A percentile compares a stretch with the other conserved stretches of the same genome.
These are phyloP conservation scores for Drosophila melanosoma DNA, from an alignment of 2,888 invertebrate genomes.

Conservation along the genomic window DNA sequence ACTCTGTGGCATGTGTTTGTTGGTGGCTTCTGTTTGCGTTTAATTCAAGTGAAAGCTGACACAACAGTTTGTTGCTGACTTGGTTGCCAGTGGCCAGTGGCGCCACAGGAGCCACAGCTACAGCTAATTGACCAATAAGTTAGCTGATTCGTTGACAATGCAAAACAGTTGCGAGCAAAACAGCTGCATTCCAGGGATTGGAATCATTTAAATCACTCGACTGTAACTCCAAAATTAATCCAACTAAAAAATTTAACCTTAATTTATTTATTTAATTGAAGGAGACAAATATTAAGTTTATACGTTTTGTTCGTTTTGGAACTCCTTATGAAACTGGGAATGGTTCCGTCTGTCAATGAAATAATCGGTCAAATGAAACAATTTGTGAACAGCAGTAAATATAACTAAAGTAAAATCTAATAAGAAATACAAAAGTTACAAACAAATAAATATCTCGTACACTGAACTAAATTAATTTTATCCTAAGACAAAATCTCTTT, in stretches of 20 bases:
- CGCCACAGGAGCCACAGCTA: conserved; percentile 10
- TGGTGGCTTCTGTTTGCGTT: conserved; percentile 28
- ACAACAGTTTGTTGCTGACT: conserved; percentile 27
- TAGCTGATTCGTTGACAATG: conserved; percentile 5
- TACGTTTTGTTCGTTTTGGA: not conserved
- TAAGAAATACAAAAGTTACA: not conserved
- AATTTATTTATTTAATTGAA: not conserved
- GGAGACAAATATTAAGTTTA: not conserved
- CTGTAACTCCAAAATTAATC: too few species aligned
- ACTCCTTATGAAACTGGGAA: too few species aligned
- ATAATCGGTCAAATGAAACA: not conserved
- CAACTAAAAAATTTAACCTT: not conserved
- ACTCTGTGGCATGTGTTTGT: not conserved
- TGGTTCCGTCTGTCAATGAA: not conserved
- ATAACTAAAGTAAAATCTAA: not conserved
- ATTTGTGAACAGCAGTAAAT: not conserved
- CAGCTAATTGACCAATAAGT: conserved; percentile 50
- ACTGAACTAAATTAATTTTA: not conserved
- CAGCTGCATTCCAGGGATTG: conserved; percentile 13
- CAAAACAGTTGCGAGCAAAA: conserved; percentile 1
- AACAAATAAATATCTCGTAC: not conserved
- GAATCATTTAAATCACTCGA: conserved; percentile 1
- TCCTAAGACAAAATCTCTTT: not conserved
- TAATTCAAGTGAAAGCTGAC: conserved; percentile 66
- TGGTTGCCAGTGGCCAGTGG: conserved; percentile 2